These are phyloP conservation scores for Pteropus alecto DNA, from an alignment of 2,113 vertebrate species.

Conservation along the genomic window DNA sequence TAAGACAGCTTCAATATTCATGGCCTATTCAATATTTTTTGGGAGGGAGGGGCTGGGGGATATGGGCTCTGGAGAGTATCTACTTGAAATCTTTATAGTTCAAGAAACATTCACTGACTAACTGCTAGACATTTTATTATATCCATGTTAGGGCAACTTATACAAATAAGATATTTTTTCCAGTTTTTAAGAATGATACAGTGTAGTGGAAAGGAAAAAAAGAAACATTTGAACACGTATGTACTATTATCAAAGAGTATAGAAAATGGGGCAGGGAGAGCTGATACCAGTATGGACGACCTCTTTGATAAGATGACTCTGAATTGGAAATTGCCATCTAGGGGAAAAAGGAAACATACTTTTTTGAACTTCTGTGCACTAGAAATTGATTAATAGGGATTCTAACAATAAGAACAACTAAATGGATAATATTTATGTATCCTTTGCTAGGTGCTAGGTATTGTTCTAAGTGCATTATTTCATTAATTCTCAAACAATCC, in stretches of 20 bases:
- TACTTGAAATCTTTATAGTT: background rate
- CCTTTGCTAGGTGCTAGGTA: background rate
- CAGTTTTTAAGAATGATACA: background rate
- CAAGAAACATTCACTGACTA: background rate
- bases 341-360: background rate
- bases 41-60: fast-evolving
- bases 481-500: background rate
- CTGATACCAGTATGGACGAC: background rate
- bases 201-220: background rate
- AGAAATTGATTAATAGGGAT: background rate
- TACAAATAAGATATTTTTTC: background rate
- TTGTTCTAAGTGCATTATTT: background rate
- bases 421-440: background rate
- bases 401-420: background rate
- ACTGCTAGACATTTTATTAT: background rate
- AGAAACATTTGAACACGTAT: background rate
- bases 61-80: background rate
- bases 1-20: background rate
- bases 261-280: background rate
- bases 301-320: background rate
- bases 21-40: background rate
- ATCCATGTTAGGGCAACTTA: background rate
- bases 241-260: background rate
- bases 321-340: background rate
- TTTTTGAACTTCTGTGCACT: background rate